Percentiles rank a stretch among this genome's conserved stretches.
Conservation (phyloP, 2,113 vertebrate genomes). For the Dendropsophus ebraccatus region DNA sequence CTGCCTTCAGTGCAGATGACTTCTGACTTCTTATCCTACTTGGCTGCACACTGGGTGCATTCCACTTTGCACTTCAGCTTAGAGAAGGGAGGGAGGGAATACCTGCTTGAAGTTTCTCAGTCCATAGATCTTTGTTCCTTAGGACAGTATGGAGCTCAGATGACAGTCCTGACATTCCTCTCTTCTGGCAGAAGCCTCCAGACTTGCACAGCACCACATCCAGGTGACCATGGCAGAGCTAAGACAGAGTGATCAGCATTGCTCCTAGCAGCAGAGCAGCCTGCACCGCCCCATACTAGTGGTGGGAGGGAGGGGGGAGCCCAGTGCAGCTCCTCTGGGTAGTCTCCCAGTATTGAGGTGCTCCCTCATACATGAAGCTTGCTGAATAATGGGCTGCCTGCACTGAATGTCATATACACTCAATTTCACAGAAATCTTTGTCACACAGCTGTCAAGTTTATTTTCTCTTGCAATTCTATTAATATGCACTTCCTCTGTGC, state of each 20-base stretch:
- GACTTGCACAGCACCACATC: neutral
- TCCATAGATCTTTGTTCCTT: constrained; percentile 44
- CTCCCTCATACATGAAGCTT: neutral
- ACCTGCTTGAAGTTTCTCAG: constrained; percentile 2
- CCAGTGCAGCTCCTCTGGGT: neutral
- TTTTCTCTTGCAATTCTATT: constrained; percentile 2
- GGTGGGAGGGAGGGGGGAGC: constrained; percentile 7
- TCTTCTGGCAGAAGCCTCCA: neutral
- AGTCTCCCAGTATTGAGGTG: neutral
- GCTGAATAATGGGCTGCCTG: neutral
- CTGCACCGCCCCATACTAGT: constrained; percentile 29
- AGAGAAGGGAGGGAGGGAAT: neutral
- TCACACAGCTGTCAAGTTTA: constrained; percentile 19
- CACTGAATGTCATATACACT: neutral
- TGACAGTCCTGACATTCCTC: neutral
- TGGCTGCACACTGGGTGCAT: constrained; percentile 15
- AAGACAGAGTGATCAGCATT: neutral
- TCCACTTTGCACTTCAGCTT: constrained; percentile 8
- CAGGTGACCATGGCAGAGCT: neutral
- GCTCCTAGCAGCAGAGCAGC: neutral
- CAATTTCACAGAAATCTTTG: neutral
- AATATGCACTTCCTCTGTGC: constrained; percentile 22
- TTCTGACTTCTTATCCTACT: constrained; percentile 22
- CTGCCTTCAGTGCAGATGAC: neutral
- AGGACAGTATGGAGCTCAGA: neutral